Conservation (phyloP, 2,797 vertebrate genomes). For the Paedocypris micromegethes region DNA sequence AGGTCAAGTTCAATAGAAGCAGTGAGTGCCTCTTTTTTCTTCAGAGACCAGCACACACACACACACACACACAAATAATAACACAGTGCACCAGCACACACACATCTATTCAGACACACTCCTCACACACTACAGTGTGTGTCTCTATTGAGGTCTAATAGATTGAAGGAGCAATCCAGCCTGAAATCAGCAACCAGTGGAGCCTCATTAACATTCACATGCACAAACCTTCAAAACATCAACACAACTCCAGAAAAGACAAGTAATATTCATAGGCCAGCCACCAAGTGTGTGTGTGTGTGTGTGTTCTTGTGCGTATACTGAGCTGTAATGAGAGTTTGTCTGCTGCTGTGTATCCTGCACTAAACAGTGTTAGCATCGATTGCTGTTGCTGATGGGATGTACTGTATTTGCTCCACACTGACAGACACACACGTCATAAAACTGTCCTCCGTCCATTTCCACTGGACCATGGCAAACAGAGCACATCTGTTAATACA, state of each 20-base stretch:
- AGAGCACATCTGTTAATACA: slow-evolving; percentile 46
- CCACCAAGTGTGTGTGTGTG: slow-evolving; percentile 19
- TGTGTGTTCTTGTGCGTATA: slow-evolving; percentile 1
- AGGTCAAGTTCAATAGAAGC: slow-evolving; percentile 79
- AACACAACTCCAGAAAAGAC: slow-evolving; percentile 30
- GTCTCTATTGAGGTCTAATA: slow-evolving; percentile 46
- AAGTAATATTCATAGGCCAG: slow-evolving; percentile 3
- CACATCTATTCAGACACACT: slow-evolving; percentile 13
- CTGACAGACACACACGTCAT: slow-evolving; percentile 28
- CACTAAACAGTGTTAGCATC: slow-evolving; percentile 25
- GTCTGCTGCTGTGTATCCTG: background rate
- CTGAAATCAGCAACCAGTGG: slow-evolving; percentile 32
- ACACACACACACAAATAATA: slow-evolving; percentile 20
- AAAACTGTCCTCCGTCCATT: slow-evolving; percentile 40
- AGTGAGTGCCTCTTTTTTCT: slow-evolving; percentile 60
- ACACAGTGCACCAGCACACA: slow-evolving; percentile 18
- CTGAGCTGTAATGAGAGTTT: background rate
- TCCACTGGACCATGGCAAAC: slow-evolving; percentile 41
- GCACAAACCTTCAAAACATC: slow-evolving; percentile 37
- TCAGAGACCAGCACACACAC: slow-evolving; percentile 27
- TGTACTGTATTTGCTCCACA: background rate
- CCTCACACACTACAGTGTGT: slow-evolving; percentile 34
- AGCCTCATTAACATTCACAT: slow-evolving; percentile 40
- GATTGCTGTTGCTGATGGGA: slow-evolving; percentile 22
- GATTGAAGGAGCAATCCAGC: slow-evolving; percentile 30